Base-by-base conservation (phyloP, 2,888 invertebrate genomes). In the Pomacea canaliculata region DNA sequence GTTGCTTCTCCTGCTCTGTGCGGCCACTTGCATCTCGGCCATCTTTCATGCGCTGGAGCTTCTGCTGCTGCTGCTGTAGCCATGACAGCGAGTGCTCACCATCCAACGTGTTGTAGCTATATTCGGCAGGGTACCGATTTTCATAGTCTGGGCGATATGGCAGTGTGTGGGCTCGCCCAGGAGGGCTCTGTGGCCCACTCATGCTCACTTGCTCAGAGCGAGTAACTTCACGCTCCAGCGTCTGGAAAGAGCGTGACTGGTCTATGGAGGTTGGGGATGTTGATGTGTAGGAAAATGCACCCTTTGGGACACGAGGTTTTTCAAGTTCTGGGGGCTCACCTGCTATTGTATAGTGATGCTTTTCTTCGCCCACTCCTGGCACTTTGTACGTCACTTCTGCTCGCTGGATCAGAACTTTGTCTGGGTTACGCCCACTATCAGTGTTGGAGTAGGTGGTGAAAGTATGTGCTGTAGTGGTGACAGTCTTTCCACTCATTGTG, bases 1-100 rank as follows among this genome's bases (percentile, higher is more conserved):
- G 95, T 93, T 96, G 95, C 90, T 96, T 96, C 80, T 96, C 96
- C 76, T 89, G 88, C 66, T 84, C 83, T 12, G 84, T 82, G 76
- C 78, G 80, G n/a, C 80, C 80, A 23, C 71, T 71, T 59, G 82
- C 81, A 80, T 82, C 84, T 59, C 81, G 83, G 68, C 82, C 87
- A 51, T 87, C 85, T n/a, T 81, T 78, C 80, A 82, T 83, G 65
- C 81, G 76, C 48, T 80, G 83, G 78, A 91, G 83, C 80, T 90
- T 90, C 66, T 83, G 83, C 81, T 90, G 89, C 81, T 90, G 90
- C 80, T 88, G 86, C 79, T 88, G 85, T n/a, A 90, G 84, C 90
- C 90, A 90, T 23, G 88, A 85, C 78, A 82, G 79, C 27, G 83
- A 82, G 48, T 78, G 76, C 7, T 84, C 81, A 37, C 83, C 83